A percentile compares a stretch with the other conserved stretches of the same genome.
phyloP scores from a whole-genome alignment of 2,113 vertebrate species.

The Oxygymnocypris stewartii region DNA sequence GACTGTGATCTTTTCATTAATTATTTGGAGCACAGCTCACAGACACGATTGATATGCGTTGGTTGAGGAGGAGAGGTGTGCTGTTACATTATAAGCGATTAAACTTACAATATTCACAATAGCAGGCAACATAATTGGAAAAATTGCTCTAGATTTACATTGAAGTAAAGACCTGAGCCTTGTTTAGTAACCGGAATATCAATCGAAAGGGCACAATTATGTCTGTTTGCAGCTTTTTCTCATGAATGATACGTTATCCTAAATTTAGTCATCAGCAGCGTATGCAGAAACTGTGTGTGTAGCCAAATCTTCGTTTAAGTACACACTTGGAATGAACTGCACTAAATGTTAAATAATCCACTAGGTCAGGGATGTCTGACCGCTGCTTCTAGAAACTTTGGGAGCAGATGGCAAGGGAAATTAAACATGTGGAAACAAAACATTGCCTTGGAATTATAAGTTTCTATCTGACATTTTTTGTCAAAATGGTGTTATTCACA shows the following conservation, averaged over 20 bases:
- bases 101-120: neutral
- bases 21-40: neutral
- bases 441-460: no score
- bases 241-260: neutral
- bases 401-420: neutral
- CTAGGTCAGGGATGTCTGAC: neutral
- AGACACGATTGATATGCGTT: neutral
- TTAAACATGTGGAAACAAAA: neutral
- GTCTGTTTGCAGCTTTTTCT: neutral
- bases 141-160: neutral
- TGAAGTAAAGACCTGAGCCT: neutral
- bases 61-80: neutral
- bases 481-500: no score
- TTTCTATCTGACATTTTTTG: no score
- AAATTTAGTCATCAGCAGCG: neutral
- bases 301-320: neutral
- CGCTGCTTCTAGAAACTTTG: neutral
- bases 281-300: neutral
- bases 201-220: neutral
- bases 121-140: neutral
- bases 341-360: neutral
- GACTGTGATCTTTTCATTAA: neutral
- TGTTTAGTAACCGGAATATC: neutral
- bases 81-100: neutral
- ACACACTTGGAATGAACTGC: neutral